Percentiles rank a stretch among this genome's conserved stretches.
Evolutionary conservation across 2,888 invertebrate species (phyloP).

Genomic region (Oxystoma pomonae): DNA sequence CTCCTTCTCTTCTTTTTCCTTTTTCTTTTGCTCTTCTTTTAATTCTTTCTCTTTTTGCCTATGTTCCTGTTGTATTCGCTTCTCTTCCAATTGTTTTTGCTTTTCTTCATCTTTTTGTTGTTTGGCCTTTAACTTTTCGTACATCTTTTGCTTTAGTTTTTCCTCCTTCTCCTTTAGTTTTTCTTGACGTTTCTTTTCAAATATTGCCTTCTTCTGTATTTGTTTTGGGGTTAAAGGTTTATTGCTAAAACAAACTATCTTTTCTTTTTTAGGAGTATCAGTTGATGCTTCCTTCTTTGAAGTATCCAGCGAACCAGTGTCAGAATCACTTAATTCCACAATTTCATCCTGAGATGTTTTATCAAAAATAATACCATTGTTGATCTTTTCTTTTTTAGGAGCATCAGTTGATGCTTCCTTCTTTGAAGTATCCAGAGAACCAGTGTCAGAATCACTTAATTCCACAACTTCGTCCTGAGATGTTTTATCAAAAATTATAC

Average conservation of each 20-base stretch:
- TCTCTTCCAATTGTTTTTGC: conserved; percentile 51
- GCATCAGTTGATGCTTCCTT: not conserved
- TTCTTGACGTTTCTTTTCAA: conserved; percentile 38
- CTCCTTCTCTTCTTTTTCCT: conserved; percentile 48
- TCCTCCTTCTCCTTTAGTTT: conserved; percentile 50
- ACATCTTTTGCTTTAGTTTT: conserved; percentile 34
- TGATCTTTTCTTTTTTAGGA: conserved; percentile 1
- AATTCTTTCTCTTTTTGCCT: conserved; percentile 50
- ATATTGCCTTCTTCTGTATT: conserved; percentile 49
- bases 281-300: not conserved
- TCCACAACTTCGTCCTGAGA: not conserved
- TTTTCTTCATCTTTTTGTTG: conserved; percentile 34
- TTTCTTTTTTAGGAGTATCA: not conserved
- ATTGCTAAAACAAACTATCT: conserved; percentile 30
- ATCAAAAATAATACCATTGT: not conserved
- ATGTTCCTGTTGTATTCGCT: conserved; percentile 45
- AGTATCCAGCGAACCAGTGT: not conserved
- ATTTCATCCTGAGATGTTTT: too few relatives aligned
- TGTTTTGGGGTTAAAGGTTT: conserved; percentile 43
- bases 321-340: not conserved
- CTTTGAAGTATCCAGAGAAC: not conserved
- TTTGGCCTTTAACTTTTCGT: conserved; percentile 35
- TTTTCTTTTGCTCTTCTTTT: conserved; percentile 54
- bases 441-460: not conserved
- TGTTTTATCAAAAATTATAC: too few relatives aligned